Evolutionary conservation across 2,113 vertebrate genomes (phyloP), one percentile per base, ranked within the genome.

Genomic region (Zapornia atra): DNA sequence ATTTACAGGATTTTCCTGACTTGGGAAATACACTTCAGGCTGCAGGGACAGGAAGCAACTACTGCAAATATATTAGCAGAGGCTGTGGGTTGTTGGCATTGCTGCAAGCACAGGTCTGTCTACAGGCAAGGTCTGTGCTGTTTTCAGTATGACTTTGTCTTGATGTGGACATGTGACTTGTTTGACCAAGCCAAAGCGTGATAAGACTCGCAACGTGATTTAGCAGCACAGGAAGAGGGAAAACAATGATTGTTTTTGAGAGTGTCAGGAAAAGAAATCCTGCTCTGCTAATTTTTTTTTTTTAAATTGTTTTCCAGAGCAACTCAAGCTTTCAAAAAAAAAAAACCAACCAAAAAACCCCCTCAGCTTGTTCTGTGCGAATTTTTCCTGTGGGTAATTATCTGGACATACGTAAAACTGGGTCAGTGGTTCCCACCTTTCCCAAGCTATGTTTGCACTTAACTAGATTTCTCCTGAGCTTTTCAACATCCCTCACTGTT

Each of bases 241-340:
- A 95, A 97, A 95, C 88, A 96, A 94, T 96, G 87, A 96, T 77
- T 96, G 94, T 94, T 96, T 93, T 82, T 85, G 33, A 96, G 71
- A 88, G 34, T 44, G 88, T 88, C 92, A 93, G 88, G 93, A 96
- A 94, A 93, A 95, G 68, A 92, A 95, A 71, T 71, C 20, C 15
- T 1, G 3, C 26, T 94, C 42, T 1, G 7, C 54, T 79, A 28
- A 42, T 76, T 71, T 51, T 42, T 86, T 68, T 50, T 51, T 82
- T 59, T n/a, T 33, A 2, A 60, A 82, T 86, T 93, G 65, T 96
- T 94, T 90, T 78, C 46, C 76, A 86, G 42, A 51, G 31, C 59
- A 86, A 63, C 9, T 26, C 11, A 79, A 61, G 53, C 25, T 60
- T 80, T 9, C 6, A 57, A 34, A 22, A 61, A 68, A 51, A 48